Conservation (phyloP, 2,113 vertebrate species). For the Elgaria multicarinata region DNA sequence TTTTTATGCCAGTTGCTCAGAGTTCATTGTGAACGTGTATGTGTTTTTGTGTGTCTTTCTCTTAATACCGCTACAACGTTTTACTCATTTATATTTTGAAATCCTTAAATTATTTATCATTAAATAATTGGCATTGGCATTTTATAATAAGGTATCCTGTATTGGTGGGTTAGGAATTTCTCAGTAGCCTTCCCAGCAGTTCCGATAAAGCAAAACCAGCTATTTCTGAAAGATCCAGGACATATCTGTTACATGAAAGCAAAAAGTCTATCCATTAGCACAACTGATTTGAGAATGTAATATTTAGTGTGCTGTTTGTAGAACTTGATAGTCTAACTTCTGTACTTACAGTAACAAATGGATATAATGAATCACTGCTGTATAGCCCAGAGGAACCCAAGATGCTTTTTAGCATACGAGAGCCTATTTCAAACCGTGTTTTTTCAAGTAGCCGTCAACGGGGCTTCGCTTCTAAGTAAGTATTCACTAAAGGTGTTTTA, state of each 20-base stretch:
- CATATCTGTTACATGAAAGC: neutral
- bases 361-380: conserved; percentile 91
- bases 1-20: too few relatives aligned
- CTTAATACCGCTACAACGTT: too few relatives aligned
- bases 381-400: conserved; percentile 91
- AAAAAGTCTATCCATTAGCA: neutral
- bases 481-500: conserved; percentile 12
- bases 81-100: too few relatives aligned
- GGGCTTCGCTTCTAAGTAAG: conserved; percentile 94
- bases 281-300: neutral
- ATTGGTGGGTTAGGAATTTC: too few relatives aligned
- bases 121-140: too few relatives aligned
- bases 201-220: too few relatives aligned
- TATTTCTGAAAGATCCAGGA: too few relatives aligned
- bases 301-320: neutral
- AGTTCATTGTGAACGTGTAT: too few relatives aligned
- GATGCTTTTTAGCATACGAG: conserved; percentile 94
- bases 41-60: too few relatives aligned
- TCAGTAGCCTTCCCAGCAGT: too few relatives aligned
- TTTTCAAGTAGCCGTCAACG: conserved; percentile 92
- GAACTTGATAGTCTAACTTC: conserved; percentile 49
- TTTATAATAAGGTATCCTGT: too few relatives aligned
- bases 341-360: conserved; percentile 84
- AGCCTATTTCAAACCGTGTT: conserved; percentile 95
- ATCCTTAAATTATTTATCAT: too few relatives aligned